phyloP scores from a whole-genome alignment of 2,888 invertebrate genomes.

The Drosophila niveifrons region DNA sequence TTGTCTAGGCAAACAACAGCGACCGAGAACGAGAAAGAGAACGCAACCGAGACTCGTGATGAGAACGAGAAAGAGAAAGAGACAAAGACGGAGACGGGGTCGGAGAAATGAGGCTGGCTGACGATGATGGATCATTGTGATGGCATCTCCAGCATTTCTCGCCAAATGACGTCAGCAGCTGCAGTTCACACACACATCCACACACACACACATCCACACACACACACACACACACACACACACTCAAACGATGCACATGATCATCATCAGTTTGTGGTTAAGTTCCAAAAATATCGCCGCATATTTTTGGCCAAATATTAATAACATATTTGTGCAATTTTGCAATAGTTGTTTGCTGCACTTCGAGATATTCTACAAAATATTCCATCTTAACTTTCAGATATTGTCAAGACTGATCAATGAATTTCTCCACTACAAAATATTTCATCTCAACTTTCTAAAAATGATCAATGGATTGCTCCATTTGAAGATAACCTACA shows the following conservation, averaged over 20 bases:
- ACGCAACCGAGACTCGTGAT: constrained; percentile 8
- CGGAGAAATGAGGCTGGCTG: constrained; percentile 25
- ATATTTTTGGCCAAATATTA: constrained; percentile 33
- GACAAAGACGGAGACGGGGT: too few relatives aligned
- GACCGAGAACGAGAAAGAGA: constrained; percentile 21
- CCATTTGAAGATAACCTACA: too few relatives aligned
- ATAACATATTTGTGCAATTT: constrained; percentile 51
- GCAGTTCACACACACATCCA: constrained; percentile 1
- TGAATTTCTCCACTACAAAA: too few relatives aligned
- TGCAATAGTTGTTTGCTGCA: constrained; percentile 24
- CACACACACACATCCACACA: too few relatives aligned
- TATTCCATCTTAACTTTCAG: too few relatives aligned
- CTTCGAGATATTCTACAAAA: too few relatives aligned
- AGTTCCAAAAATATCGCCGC: constrained; percentile 36
- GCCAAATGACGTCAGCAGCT: constrained; percentile 58
- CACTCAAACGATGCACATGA: too few relatives aligned
- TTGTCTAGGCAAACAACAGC: constrained; percentile 30
- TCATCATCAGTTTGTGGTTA: too few relatives aligned
- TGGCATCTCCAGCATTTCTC: constrained; percentile 54
- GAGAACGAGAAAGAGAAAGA: constrained; percentile 17
- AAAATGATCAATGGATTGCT: too few relatives aligned
- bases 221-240: too few relatives aligned
- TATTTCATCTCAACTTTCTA: too few relatives aligned
- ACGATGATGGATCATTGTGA: constrained; percentile 55
- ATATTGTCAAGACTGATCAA: too few relatives aligned